Evolutionary conservation across 2,888 invertebrate species (phyloP).

Genomic region (Agrochola lychnidis): DNA sequence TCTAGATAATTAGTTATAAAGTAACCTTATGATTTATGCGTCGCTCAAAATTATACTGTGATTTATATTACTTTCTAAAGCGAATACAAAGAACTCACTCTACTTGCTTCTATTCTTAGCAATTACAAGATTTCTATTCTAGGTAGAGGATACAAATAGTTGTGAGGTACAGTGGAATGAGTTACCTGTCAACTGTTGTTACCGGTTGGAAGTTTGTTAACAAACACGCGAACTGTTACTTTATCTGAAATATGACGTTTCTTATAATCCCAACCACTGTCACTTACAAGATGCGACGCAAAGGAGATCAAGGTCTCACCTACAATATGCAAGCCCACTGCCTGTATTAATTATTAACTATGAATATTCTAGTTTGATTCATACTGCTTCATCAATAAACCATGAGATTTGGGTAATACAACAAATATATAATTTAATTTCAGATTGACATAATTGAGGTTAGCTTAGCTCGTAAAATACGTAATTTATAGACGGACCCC

Average conservation of each 20-base stretch:
- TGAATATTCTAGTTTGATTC: constrained; percentile 43
- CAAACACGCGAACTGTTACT: constrained; percentile 43
- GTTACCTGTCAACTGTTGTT: constrained; percentile 29
- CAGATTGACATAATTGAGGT: constrained; percentile 60
- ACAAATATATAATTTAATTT: constrained; percentile 59
- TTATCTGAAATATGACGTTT: constrained; percentile 15
- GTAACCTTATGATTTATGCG: constrained; percentile 62
- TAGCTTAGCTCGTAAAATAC: constrained; percentile 58
- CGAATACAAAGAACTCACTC: constrained; percentile 43
- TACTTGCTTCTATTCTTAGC: constrained; percentile 15
- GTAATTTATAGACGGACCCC: constrained; percentile 61
- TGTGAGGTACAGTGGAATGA: constrained; percentile 30
- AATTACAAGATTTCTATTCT: constrained; percentile 33
- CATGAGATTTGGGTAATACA: constrained; percentile 51
- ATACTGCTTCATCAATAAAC: constrained; percentile 34
- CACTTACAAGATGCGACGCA: background rate
- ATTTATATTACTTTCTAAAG: constrained; percentile 53
- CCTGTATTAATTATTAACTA: constrained; percentile 27
- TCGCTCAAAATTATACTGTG: constrained; percentile 53
- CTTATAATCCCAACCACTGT: background rate
- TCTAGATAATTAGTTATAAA: constrained; percentile 50
- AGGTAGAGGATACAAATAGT: constrained; percentile 22
- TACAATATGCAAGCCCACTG: constrained; percentile 13
- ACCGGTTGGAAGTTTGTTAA: constrained; percentile 14
- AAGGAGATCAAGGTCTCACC: constrained; percentile 16